Percentiles rank a stretch among this genome's conserved stretches.
phyloP scores from a whole-genome alignment of 2,888 invertebrate genomes.

The Steromphala cineraria region DNA sequence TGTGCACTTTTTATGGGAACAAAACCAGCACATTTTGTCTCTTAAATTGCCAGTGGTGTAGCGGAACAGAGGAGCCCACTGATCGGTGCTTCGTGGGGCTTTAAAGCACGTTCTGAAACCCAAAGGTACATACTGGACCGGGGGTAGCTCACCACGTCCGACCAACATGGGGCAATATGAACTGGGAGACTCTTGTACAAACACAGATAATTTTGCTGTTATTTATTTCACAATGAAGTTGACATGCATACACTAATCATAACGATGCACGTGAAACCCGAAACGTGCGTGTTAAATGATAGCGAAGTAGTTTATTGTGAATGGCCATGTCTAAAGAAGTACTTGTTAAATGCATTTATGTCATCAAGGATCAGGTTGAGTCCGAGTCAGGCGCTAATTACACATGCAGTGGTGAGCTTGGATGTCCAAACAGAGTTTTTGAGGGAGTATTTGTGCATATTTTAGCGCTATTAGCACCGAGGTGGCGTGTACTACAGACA shows the following conservation, averaged over 20 bases:
- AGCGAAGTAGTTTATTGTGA: too few species aligned
- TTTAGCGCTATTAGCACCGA: conserved; percentile 7
- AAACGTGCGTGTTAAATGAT: too few species aligned
- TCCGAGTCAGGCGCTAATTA: too few species aligned
- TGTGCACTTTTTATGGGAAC: not conserved
- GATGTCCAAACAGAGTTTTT: not conserved
- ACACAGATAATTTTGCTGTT: not conserved
- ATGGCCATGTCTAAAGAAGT: too few species aligned
- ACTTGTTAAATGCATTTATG: too few species aligned
- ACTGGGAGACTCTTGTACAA: not conserved
- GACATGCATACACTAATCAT: conserved; percentile 5
- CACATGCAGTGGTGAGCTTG: too few species aligned
- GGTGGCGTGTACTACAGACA: not conserved
- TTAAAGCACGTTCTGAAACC: not conserved
- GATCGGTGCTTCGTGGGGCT: not conserved
- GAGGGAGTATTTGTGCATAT: not conserved
- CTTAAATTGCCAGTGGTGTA: not conserved
- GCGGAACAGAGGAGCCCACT: not conserved
- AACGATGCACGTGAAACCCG: too few species aligned
- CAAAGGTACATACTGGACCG: not conserved
- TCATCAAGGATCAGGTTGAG: too few species aligned
- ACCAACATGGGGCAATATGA: not conserved
- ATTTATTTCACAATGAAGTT: conserved; percentile 4
- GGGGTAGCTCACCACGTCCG: not conserved
- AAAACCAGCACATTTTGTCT: not conserved